Evolutionary conservation across 2,888 invertebrate species (phyloP).

Genomic region (Frankliniella intonsa): DNA sequence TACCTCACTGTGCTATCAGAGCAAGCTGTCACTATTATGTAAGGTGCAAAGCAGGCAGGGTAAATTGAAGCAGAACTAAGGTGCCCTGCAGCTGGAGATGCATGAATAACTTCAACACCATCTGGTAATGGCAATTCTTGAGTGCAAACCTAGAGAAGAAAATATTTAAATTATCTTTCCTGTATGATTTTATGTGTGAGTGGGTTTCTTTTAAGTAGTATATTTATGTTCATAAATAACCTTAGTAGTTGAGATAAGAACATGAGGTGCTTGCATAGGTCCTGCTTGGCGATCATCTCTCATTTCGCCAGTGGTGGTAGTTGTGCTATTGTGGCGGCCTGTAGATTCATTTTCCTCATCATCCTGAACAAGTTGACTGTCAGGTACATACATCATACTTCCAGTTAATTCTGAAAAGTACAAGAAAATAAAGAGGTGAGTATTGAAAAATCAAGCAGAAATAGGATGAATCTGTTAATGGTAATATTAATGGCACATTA

Average conservation of each 20-base stretch:
- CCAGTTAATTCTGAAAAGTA: slow-evolving; percentile 58
- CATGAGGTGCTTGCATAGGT: slow-evolving; percentile 57
- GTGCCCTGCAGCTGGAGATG: slow-evolving; percentile 93
- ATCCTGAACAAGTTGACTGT: slow-evolving; percentile 78
- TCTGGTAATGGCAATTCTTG: slow-evolving; percentile 82
- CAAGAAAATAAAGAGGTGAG: background rate
- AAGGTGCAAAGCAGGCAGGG: slow-evolving; percentile 97
- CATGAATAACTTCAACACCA: slow-evolving; percentile 88
- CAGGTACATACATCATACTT: slow-evolving; percentile 87
- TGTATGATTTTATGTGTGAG: slow-evolving; percentile 1
- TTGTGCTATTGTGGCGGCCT: slow-evolving; percentile 42
- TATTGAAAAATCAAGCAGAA: no score
- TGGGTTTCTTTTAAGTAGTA: background rate
- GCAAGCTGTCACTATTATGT: slow-evolving; percentile 92
- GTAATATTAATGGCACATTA: slow-evolving; percentile 34
- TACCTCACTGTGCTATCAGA: slow-evolving; percentile 80
- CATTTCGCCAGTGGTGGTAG: slow-evolving; percentile 43
- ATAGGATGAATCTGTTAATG: background rate
- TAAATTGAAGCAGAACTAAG: slow-evolving; percentile 96
- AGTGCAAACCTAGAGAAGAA: slow-evolving; percentile 62
- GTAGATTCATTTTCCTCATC: slow-evolving; percentile 59
- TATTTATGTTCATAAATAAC: slow-evolving; percentile 49
- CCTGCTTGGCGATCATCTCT: slow-evolving; percentile 44
- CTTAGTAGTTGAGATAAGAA: slow-evolving; percentile 83
- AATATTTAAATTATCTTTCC: slow-evolving; percentile 27